Evolutionary conservation across 2,888 invertebrate species (phyloP).

Genomic region (Drosophila sordidula): DNA sequence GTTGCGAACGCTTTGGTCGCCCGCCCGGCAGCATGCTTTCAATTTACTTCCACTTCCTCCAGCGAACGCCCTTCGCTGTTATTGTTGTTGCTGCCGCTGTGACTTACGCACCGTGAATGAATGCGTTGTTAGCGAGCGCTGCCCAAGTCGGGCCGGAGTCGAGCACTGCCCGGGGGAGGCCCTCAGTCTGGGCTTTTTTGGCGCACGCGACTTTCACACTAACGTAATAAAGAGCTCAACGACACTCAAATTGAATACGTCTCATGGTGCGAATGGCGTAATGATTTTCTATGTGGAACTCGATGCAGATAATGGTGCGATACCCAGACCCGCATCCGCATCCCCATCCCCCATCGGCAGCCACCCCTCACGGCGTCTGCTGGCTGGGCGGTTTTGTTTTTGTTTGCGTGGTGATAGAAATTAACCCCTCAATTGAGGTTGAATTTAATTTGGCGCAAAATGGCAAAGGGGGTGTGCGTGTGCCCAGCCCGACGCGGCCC

Average conservation of each 20-base stretch:
- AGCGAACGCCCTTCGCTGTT: slow-evolving; percentile 42
- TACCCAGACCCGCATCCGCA: slow-evolving; percentile 30
- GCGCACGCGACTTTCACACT: slow-evolving; percentile 84
- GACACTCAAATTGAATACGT: slow-evolving; percentile 83
- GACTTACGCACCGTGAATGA: slow-evolving; percentile 81
- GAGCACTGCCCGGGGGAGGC: slow-evolving; percentile 46
- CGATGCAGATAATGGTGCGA: slow-evolving; percentile 78
- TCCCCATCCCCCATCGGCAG: slow-evolving; percentile 24
- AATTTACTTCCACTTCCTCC: slow-evolving; percentile 75
- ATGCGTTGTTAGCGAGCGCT: slow-evolving; percentile 59
- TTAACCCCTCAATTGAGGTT: slow-evolving; percentile 85
- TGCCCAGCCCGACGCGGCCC: too few species aligned
- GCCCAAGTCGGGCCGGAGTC: slow-evolving; percentile 6
- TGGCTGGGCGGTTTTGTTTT: slow-evolving; percentile 75
- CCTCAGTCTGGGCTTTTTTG: slow-evolving; percentile 6
- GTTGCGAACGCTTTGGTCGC: slow-evolving; percentile 61
- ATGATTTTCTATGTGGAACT: slow-evolving; percentile 82
- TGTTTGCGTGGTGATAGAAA: slow-evolving; percentile 83
- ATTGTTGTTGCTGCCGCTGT: slow-evolving; percentile 57
- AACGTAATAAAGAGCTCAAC: slow-evolving; percentile 84
- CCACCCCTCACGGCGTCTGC: slow-evolving; percentile 45
- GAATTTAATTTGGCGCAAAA: slow-evolving; percentile 85
- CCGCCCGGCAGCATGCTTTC: slow-evolving; percentile 74
- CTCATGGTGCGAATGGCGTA: slow-evolving; percentile 83
- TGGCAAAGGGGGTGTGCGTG: slow-evolving; percentile 67